phyloP scores from a whole-genome alignment of 2,113 vertebrate species.

The Nesoenas mayeri region DNA sequence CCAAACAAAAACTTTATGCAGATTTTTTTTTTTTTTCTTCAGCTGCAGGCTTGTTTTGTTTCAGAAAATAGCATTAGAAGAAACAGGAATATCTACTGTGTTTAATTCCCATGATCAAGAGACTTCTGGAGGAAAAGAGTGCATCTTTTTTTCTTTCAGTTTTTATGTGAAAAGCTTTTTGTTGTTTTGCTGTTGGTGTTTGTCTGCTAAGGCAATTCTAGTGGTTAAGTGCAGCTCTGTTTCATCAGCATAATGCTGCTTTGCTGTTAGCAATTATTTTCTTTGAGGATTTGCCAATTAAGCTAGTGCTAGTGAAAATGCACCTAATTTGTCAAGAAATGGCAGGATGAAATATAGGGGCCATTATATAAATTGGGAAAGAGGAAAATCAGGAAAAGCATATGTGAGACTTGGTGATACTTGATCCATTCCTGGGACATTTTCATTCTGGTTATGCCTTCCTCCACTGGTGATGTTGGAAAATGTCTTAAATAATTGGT shows the following conservation, averaged over 20 bases:
- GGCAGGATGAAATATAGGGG: slow-evolving; percentile 9
- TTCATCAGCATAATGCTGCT: slow-evolving; percentile 27
- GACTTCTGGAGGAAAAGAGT: neutral
- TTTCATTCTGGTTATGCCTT: neutral
- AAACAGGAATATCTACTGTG: neutral
- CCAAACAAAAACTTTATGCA: neutral
- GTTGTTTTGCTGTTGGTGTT: neutral
- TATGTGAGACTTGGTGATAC: neutral
- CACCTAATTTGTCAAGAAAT: slow-evolving; percentile 40
- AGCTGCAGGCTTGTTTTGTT: neutral
- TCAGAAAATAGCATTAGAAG: neutral
- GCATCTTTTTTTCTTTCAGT: neutral
- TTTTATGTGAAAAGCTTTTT: neutral
- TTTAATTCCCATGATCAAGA: neutral
- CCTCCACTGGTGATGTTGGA: neutral
- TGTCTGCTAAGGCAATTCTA: neutral
- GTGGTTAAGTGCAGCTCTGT: neutral
- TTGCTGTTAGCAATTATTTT: slow-evolving; percentile 45
- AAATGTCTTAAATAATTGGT: neutral
- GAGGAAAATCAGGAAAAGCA: neutral
- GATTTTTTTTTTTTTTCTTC: neutral
- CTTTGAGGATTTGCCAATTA: slow-evolving; percentile 44
- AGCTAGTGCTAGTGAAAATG: slow-evolving; percentile 7
- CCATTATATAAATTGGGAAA: neutral
- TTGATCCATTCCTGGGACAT: neutral